Percentiles rank a stretch among this genome's conserved stretches.
These are phyloP conservation scores for Phallusia fumigata DNA, from an alignment of 23 tunicate genomes.

Conservation along the genomic window DNA sequence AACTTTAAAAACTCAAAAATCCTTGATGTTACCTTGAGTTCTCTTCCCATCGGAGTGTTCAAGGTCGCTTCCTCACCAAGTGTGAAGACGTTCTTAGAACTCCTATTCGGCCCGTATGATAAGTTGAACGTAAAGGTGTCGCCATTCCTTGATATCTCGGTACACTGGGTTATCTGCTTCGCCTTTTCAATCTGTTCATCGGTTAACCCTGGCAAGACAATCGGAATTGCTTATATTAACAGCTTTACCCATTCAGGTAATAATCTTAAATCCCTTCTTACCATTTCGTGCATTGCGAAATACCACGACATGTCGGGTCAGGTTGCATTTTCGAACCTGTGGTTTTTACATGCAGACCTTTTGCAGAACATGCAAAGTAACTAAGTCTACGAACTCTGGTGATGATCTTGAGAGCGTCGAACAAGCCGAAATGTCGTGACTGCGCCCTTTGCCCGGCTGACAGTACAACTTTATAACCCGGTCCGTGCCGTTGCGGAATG, in stretches of 20 bases:
- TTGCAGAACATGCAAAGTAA: too few relatives aligned
- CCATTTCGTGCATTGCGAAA: too few relatives aligned
- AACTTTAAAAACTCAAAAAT: too few relatives aligned
- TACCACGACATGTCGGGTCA: too few relatives aligned
- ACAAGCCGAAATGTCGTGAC: background rate
- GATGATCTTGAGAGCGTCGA: too few relatives aligned
- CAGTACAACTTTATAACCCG: background rate
- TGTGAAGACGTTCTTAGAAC: background rate
- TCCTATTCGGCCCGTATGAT: background rate
- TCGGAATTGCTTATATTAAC: too few relatives aligned
- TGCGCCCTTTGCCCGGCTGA: background rate
- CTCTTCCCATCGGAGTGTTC: background rate
- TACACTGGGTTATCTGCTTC: background rate
- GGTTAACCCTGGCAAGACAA: background rate
- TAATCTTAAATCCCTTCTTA: too few relatives aligned
- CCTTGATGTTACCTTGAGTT: background rate
- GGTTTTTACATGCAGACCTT: too few relatives aligned
- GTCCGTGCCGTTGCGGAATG: background rate
- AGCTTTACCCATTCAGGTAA: too few relatives aligned
- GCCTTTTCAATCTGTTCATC: background rate
- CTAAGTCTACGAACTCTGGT: too few relatives aligned
- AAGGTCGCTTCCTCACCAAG: background rate
- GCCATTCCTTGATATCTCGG: background rate
- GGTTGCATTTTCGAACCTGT: too few relatives aligned
- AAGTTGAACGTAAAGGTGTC: slow-evolving; percentile 1